Base-by-base conservation (phyloP, 1,140 invertebrate species). In the Neodiprion lecontei region DNA sequence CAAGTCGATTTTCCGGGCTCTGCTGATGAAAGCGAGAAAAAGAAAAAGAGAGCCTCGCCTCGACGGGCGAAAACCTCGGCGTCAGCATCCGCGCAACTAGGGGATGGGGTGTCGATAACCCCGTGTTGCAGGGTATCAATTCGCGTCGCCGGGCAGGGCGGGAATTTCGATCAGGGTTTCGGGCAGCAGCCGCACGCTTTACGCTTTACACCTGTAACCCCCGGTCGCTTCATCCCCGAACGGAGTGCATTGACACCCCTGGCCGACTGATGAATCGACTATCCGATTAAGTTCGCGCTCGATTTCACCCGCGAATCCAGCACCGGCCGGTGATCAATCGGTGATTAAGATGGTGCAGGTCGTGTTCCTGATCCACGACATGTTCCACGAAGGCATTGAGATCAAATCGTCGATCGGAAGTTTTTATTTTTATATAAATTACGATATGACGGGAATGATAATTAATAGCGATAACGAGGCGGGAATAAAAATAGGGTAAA, bases 311-410 rank as follows among this genome's bases (percentile, higher is more conserved):
- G 71, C 72, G 73, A 74, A 23, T 75, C 28, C 28, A 40, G 28
- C 77, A 82, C 82, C 81, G 81, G 78, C 75, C 75, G 73, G 79
- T 77, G 81, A 83, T 78, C 77, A 82, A 82, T 82, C 74, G 80
- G 47, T 78, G 80, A 83, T 83, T 80, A 81, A 82, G 81, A 81
- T 76, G 76, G 74, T 72, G 75, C 73, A 75, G 77, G 76, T 12
- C 68, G 68, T 65, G 61, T 17, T 40, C 28, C 28, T 40, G 28
- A 40, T 40, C 28, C 28, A 0, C 28, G 28, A 40, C 28, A 40
- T 40, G 28, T 4, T 40, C 28, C 28, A 40, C 28, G 28, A 1
- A 5, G 28, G 28, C 2, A 0, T 40, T 21, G 17, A 21, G 17
- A 14, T 65, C 61, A 4, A 65, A 65, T 65, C 17, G 7, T 65